phyloP scores from a whole-genome alignment of 1,140 invertebrate species.

The Tribolium madens region DNA sequence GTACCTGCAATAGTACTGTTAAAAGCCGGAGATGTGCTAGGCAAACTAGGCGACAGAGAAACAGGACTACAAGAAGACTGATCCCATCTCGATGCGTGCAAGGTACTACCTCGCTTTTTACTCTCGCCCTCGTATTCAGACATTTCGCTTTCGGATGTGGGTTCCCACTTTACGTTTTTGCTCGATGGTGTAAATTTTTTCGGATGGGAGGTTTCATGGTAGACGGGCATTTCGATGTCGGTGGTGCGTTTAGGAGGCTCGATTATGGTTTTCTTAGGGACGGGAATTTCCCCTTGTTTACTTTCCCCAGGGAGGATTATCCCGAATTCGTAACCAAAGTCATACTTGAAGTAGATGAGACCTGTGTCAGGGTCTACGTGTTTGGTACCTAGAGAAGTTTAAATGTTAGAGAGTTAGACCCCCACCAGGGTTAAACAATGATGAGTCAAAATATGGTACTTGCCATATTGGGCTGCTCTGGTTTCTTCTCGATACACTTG shows the following conservation, averaged over 20 bases:
- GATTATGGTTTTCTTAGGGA: slow-evolving; percentile 64
- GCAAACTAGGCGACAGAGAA: slow-evolving; percentile 72
- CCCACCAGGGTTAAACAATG: background rate
- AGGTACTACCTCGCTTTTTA: slow-evolving; percentile 66
- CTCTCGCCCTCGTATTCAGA: slow-evolving; percentile 69
- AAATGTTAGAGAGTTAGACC: slow-evolving; percentile 1
- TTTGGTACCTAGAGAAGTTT: slow-evolving; percentile 73
- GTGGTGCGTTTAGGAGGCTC: slow-evolving; percentile 68
- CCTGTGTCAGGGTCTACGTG: slow-evolving; percentile 82
- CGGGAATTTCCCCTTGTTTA: slow-evolving; percentile 68
- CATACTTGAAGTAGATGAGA: slow-evolving; percentile 86
- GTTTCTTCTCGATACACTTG: slow-evolving; percentile 79
- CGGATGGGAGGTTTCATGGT: slow-evolving; percentile 70
- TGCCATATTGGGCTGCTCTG: slow-evolving; percentile 78
- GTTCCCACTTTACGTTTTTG: slow-evolving; percentile 75
- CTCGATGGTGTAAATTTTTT: slow-evolving; percentile 66
- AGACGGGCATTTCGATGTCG: slow-evolving; percentile 74
- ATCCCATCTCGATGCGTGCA: slow-evolving; percentile 69
- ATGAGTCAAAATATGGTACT: slow-evolving; percentile 59
- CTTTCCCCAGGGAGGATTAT: slow-evolving; percentile 78
- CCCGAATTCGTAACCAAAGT: slow-evolving; percentile 86
- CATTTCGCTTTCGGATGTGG: slow-evolving; percentile 74
- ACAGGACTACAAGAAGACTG: slow-evolving; percentile 71
- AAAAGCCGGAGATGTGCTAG: slow-evolving; percentile 70
- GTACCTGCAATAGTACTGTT: slow-evolving; percentile 63